phyloP scores from a whole-genome alignment of 2,888 invertebrate species.

The Nomada hirtipes region DNA sequence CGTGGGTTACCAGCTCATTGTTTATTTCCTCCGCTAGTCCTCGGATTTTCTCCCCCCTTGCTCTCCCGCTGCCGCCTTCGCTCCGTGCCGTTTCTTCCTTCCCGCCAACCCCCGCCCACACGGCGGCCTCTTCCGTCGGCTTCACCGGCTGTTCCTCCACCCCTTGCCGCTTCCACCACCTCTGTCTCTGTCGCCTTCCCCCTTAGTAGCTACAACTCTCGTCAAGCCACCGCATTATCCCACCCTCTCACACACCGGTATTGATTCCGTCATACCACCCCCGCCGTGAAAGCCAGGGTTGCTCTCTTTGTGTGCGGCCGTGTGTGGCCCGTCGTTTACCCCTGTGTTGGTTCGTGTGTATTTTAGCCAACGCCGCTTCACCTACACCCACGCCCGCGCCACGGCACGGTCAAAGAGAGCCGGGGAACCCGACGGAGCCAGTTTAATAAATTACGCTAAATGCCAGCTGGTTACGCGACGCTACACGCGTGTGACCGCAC shows the following conservation, averaged over 20 bases:
- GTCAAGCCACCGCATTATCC: conserved; percentile 82
- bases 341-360: conserved; percentile 37
- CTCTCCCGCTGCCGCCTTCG: conserved; percentile 28
- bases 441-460: conserved; percentile 81
- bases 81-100: conserved; percentile 19
- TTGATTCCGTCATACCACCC: conserved; percentile 79
- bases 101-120: neutral
- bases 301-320: conserved; percentile 65
- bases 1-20: conserved; percentile 70
- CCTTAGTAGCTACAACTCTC: conserved; percentile 75
- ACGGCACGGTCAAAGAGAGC: conserved; percentile 58
- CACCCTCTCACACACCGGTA: conserved; percentile 81
- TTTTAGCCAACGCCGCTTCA: conserved; percentile 45
- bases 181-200: conserved; percentile 44
- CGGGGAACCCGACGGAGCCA: conserved; percentile 57
- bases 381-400: conserved; percentile 4
- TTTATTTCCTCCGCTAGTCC: conserved; percentile 71
- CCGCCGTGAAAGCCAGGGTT: conserved; percentile 68
- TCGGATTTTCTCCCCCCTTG: conserved; percentile 48
- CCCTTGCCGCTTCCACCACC: conserved; percentile 4
- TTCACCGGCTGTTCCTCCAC: neutral
- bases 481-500: conserved; percentile 36
- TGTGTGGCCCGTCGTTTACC: conserved; percentile 11
- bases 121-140: conserved; percentile 12
- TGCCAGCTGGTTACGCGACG: conserved; percentile 63